Percentiles rank a stretch among this genome's conserved stretches.
phyloP scores from a whole-genome alignment of 1,140 invertebrate genomes.

The Epicauta chinensis region DNA sequence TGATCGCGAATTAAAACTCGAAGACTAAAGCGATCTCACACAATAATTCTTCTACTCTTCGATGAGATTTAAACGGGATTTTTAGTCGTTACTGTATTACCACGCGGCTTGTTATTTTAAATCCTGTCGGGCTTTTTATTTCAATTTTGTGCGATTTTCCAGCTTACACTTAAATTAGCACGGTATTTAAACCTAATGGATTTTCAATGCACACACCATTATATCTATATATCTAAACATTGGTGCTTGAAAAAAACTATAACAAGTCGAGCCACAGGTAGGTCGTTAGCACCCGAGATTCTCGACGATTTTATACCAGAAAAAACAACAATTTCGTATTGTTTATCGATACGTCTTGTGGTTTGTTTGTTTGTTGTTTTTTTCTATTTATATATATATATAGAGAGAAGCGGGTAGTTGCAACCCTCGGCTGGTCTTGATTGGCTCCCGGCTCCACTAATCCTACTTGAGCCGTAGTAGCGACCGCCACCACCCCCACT shows the following conservation, averaged over 20 bases:
- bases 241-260: conserved; percentile 15
- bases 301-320: no score
- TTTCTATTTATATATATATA: no score
- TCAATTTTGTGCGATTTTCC: conserved; percentile 37
- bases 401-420: no score
- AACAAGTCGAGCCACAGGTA: conserved; percentile 20
- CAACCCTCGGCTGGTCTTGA: no score
- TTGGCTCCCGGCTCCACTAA: no score
- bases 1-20: conserved; percentile 10
- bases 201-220: conserved; percentile 33
- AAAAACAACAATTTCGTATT: no score
- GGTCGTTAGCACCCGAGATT: conserved; percentile 24
- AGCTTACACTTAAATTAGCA: conserved; percentile 37
- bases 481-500: no score
- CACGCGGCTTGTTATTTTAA: conserved; percentile 33
- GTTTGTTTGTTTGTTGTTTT: no score
- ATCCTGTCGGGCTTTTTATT: conserved; percentile 35
- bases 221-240: conserved; percentile 22
- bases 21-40: conserved; percentile 20
- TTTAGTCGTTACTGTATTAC: conserved; percentile 18
- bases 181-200: conserved; percentile 35
- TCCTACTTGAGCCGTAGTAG: no score
- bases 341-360: no score
- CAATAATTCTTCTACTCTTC: conserved; percentile 19
- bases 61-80: conserved; percentile 25